phyloP scores from a whole-genome alignment of 2,888 invertebrate genomes.

The Drosophila paucipuncta region DNA sequence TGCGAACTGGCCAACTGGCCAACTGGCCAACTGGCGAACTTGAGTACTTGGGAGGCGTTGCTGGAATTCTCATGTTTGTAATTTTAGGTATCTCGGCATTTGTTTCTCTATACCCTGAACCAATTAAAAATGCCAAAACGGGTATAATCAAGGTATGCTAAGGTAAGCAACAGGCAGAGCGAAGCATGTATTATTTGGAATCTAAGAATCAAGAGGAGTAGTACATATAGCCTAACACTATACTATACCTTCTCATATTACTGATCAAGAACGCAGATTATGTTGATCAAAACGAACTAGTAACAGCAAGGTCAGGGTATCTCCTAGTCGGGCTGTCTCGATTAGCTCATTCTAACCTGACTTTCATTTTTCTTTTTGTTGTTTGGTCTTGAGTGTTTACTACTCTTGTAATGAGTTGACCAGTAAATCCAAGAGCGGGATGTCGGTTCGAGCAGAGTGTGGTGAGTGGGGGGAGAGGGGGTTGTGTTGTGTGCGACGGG shows the following conservation, averaged over 20 bases:
- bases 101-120: neutral
- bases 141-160: neutral
- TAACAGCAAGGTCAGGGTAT: neutral
- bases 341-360: neutral
- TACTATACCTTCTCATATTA: neutral
- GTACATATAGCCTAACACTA: neutral
- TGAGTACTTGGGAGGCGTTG: slow-evolving; percentile 24
- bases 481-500: neutral
- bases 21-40: neutral
- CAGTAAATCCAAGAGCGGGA: neutral
- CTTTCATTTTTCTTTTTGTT: neutral
- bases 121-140: neutral
- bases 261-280: neutral
- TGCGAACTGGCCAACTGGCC: slow-evolving; percentile 28
- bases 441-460: neutral
- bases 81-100: slow-evolving; percentile 11
- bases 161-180: neutral
- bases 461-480: rapidly evolving
- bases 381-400: slow-evolving; percentile 4
- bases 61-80: slow-evolving; percentile 19
- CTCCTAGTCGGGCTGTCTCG: neutral
- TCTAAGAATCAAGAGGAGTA: neutral
- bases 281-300: neutral
- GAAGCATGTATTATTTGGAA: neutral
- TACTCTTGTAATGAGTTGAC: slow-evolving; percentile 13